phyloP scores from a whole-genome alignment of 2,888 invertebrate genomes.

The Tupiocoris notatus region DNA sequence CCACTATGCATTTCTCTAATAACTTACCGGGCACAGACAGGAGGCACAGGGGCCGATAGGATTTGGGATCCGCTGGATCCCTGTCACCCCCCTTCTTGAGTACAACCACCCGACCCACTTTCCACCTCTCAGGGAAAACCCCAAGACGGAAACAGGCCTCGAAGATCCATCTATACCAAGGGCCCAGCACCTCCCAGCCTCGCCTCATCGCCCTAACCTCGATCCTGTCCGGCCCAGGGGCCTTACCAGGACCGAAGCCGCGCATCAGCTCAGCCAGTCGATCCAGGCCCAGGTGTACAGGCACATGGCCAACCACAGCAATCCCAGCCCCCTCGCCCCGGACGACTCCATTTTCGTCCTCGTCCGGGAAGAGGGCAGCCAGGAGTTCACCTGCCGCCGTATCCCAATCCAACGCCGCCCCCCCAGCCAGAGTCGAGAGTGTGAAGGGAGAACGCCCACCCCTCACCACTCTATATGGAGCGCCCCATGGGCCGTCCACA shows the following conservation, averaged over 20 bases:
- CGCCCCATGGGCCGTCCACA: neutral
- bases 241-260: neutral
- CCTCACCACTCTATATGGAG: neutral
- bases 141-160: neutral
- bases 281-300: neutral
- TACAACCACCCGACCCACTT: neutral
- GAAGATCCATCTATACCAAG: neutral
- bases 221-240: neutral
- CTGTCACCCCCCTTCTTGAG: neutral
- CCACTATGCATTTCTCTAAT: neutral
- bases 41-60: neutral
- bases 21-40: neutral
- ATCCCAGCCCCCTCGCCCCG: neutral
- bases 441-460: neutral
- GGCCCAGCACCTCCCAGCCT: neutral
- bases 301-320: neutral
- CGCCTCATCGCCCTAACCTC: neutral
- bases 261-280: neutral
- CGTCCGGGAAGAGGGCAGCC: neutral
- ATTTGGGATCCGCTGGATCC: constrained; percentile 1
- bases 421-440: neutral
- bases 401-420: neutral
- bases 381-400: neutral
- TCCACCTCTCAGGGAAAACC: neutral
- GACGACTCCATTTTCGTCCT: neutral